These are phyloP conservation scores for Acanthopleura granulata DNA, from an alignment of 2,888 invertebrate species.

Conservation along the genomic window DNA sequence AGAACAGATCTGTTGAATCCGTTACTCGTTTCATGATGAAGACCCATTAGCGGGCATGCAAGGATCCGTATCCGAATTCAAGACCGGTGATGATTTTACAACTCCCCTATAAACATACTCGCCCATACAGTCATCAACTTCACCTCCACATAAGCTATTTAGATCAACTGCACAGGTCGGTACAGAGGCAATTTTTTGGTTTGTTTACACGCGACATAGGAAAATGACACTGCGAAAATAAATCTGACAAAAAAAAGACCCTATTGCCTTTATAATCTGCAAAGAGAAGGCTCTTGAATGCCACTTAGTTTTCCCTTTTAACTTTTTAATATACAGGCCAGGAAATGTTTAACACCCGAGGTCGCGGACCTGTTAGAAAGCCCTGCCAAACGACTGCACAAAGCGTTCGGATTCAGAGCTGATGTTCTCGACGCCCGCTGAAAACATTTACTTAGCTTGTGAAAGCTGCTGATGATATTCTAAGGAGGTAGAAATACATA, in stretches of 20 bases:
- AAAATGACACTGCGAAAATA: background rate
- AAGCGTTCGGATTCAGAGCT: background rate
- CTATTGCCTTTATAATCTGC: too few relatives aligned
- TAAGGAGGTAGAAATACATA: background rate
- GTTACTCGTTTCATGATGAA: background rate
- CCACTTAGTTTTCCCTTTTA: too few relatives aligned
- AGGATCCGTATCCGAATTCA: background rate
- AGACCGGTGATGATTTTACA: background rate
- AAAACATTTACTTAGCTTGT: slow-evolving; percentile 14
- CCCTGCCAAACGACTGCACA: background rate
- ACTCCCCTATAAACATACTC: background rate
- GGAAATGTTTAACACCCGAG: background rate
- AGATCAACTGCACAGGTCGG: background rate
- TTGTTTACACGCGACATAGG: background rate
- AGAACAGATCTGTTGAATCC: slow-evolving; percentile 1
- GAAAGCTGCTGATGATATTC: background rate
- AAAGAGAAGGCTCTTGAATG: too few relatives aligned
- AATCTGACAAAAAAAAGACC: background rate
- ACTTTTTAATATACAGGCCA: too few relatives aligned
- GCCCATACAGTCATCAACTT: too few relatives aligned
- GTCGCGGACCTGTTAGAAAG: slow-evolving; percentile 11
- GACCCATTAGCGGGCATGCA: background rate
- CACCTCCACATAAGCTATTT: too few relatives aligned
- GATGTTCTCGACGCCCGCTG: background rate
- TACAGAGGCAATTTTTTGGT: slow-evolving; percentile 13